Percentiles rank a stretch among this genome's conserved stretches.
Evolutionary conservation across 2,797 vertebrate genomes (phyloP).

Genomic region (Tarsius wallacei): DNA sequence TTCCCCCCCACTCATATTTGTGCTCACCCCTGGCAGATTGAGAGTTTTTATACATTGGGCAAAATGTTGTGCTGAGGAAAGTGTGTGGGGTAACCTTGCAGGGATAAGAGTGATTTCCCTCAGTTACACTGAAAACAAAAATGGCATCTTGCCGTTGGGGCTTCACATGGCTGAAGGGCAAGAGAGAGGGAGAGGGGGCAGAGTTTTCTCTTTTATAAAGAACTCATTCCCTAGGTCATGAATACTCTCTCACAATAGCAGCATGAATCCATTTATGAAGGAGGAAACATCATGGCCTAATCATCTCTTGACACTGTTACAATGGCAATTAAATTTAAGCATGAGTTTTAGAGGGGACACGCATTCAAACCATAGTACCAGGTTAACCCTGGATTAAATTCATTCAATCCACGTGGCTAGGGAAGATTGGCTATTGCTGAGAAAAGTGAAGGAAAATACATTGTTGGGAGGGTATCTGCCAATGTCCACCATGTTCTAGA

Average conservation of each 20-base stretch:
- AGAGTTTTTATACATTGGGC: neutral
- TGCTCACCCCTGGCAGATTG: neutral
- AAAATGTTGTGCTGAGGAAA: neutral
- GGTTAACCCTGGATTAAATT: neutral
- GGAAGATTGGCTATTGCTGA: neutral
- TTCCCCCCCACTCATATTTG: neutral
- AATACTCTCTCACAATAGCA: neutral
- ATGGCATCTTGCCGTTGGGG: too few species aligned
- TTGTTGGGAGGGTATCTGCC: neutral
- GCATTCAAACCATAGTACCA: neutral
- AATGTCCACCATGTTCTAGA: neutral
- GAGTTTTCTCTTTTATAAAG: neutral
- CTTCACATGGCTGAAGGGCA: neutral
- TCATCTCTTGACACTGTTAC: neutral
- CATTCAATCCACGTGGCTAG: neutral
- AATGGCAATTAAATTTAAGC: neutral
- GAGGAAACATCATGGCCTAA: neutral
- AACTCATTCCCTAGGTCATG: neutral
- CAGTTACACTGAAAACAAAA: neutral
- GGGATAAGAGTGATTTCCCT: neutral
- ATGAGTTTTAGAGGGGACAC: neutral
- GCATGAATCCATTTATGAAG: too few species aligned
- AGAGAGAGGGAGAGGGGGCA: too few species aligned
- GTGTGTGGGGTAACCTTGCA: neutral
- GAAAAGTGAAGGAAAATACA: neutral